Evolutionary conservation across 2,113 vertebrate species (phyloP).

Genomic region (Notothenia coriiceps): DNA sequence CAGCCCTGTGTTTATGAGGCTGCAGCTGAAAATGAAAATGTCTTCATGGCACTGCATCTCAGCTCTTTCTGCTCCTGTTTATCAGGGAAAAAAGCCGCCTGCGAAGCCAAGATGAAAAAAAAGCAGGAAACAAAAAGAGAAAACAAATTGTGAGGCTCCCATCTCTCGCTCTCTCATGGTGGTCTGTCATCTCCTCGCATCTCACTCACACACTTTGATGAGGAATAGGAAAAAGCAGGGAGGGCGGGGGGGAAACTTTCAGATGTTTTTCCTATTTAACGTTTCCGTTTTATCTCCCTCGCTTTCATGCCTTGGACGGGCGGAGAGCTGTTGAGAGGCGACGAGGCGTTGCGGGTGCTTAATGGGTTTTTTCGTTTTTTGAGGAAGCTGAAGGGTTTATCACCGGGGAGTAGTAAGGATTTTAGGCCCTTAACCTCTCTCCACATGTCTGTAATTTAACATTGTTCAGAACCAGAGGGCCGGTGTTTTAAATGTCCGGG

Average conservation of each 20-base stretch:
- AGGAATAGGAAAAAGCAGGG: conserved; percentile 14
- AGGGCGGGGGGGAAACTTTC: conserved; percentile 4
- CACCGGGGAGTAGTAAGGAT: conserved; percentile 22
- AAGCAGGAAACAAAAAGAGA: conserved; percentile 40
- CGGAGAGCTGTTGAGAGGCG: conserved; percentile 47
- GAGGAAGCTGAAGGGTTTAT: conserved; percentile 58
- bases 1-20: conserved; percentile 46
- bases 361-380: conserved; percentile 61
- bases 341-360: conserved; percentile 55
- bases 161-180: conserved; percentile 19
- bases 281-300: conserved; percentile 65
- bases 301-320: conserved; percentile 46
- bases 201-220: conserved; percentile 50
- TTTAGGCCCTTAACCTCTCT: conserved; percentile 33
- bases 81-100: conserved; percentile 23
- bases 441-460: conserved; percentile 46
- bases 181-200: conserved; percentile 42
- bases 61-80: conserved; percentile 24
- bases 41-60: conserved; percentile 24
- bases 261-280: conserved; percentile 65
- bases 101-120: conserved; percentile 28
- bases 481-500: conserved; percentile 16
- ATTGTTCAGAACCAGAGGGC: conserved; percentile 15
- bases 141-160: conserved; percentile 52
- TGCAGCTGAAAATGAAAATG: conserved; percentile 57